A percentile compares a stretch with the other conserved stretches of the same genome.
These are phyloP conservation scores for Nycticryphes semicollaris DNA, from an alignment of 2,113 vertebrate genomes.

Conservation along the genomic window DNA sequence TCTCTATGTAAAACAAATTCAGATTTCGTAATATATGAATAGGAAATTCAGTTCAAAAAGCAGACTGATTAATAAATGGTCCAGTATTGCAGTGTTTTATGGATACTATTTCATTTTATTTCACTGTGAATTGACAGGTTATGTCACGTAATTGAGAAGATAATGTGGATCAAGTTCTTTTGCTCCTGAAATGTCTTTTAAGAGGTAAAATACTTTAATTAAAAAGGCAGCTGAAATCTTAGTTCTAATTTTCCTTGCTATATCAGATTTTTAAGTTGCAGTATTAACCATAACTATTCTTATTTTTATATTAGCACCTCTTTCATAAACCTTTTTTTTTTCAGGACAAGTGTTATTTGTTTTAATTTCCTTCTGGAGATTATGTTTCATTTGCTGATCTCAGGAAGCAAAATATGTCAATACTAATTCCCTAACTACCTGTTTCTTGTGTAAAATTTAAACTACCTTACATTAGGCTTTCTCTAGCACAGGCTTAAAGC, in stretches of 20 bases:
- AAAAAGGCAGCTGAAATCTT: background rate
- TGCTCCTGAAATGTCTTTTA: background rate
- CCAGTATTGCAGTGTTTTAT: background rate
- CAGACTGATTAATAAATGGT: conserved; percentile 10
- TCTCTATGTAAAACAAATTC: background rate
- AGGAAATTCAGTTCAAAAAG: background rate
- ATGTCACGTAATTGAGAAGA: background rate
- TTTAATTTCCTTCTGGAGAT: background rate
- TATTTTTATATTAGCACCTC: background rate
- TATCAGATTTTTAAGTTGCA: background rate
- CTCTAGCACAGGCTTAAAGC: background rate
- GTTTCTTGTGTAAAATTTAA: background rate
- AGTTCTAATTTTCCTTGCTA: background rate
- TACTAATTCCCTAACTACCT: background rate
- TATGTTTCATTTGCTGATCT: background rate
- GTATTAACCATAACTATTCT: background rate
- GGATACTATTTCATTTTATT: background rate
- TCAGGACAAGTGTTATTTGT: background rate
- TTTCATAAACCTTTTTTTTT: background rate
- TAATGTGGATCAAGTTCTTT: background rate
- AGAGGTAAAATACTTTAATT: conserved; percentile 24
- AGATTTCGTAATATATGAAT: background rate
- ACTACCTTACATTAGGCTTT: background rate
- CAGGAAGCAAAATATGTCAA: background rate
- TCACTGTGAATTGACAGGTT: conserved; percentile 4